Evolutionary conservation across 2,113 vertebrate species (phyloP).

Genomic region (Dipodomys ordii): DNA sequence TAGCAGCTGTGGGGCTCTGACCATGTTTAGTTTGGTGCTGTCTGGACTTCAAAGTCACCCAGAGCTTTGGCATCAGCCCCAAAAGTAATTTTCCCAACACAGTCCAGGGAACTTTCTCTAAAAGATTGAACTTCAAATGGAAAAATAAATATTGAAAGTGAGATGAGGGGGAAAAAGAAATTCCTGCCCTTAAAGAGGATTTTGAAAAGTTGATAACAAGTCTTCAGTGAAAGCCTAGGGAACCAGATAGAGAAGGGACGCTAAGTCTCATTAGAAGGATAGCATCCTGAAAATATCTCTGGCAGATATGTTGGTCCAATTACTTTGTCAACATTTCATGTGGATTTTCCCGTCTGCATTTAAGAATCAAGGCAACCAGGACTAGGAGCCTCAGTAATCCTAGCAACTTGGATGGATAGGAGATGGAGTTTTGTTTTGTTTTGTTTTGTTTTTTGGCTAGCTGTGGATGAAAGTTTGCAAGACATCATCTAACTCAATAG

Average conservation of each 20-base stretch:
- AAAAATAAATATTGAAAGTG: constrained; percentile 54
- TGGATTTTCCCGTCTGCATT: neutral
- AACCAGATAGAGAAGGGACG: neutral
- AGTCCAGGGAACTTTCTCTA: constrained; percentile 51
- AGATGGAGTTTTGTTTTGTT: too few species aligned
- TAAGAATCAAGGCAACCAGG: neutral
- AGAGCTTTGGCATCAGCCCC: constrained; percentile 68
- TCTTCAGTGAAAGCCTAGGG: neutral
- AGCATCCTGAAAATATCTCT: neutral
- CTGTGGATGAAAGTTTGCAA: too few species aligned
- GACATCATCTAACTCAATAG: too few species aligned
- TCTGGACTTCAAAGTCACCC: constrained; percentile 73
- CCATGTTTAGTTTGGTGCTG: constrained; percentile 49
- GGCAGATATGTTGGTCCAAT: neutral
- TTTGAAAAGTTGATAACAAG: constrained; percentile 10
- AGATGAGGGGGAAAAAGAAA: neutral
- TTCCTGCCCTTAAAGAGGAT: neutral
- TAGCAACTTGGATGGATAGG: neutral
- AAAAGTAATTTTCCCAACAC: constrained; percentile 72
- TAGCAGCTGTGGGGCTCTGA: neutral
- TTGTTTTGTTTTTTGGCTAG: too few species aligned
- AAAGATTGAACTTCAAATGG: constrained; percentile 41
- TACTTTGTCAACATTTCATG: neutral
- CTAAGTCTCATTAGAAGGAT: neutral
- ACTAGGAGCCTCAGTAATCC: too few species aligned